phyloP scores from a whole-genome alignment of 2,113 vertebrate species.

The Poeciliopsis occidentalis region DNA sequence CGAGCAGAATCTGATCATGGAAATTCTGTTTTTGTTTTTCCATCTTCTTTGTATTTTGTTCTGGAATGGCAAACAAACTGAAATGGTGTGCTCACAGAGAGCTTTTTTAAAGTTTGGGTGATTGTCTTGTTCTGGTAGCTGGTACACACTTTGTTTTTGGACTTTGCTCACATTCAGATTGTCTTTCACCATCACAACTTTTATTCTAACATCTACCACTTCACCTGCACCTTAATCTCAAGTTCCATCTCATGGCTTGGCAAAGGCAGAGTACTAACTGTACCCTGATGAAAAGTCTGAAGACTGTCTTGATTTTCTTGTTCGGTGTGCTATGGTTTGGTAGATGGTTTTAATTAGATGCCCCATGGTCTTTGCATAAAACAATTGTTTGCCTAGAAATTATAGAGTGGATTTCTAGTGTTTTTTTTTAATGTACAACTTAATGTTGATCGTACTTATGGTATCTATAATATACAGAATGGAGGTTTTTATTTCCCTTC shows the following conservation, averaged over 20 bases:
- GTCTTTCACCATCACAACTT: constrained; percentile 35
- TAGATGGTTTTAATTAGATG: constrained; percentile 3
- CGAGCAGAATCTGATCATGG: neutral
- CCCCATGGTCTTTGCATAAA: constrained; percentile 17
- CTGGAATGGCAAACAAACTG: neutral
- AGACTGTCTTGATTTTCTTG: constrained; percentile 14
- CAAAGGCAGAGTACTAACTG: constrained; percentile 33
- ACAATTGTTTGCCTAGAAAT: constrained; percentile 32
- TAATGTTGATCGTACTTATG: constrained; percentile 37
- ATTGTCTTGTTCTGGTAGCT: neutral
- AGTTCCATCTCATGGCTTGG: constrained; percentile 18
- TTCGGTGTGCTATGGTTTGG: constrained; percentile 10
- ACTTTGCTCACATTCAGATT: constrained; percentile 17
- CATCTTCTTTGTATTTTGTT: neutral
- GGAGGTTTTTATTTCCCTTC: constrained; percentile 15
- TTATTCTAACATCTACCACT: neutral
- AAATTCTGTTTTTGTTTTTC: neutral
- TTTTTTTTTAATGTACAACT: constrained; percentile 56
- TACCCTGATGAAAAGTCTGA: constrained; percentile 28
- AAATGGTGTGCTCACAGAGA: neutral
- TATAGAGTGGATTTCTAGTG: constrained; percentile 37
- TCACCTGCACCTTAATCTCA: constrained; percentile 12
- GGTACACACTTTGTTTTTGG: neutral
- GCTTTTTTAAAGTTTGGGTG: neutral
- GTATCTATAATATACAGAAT: constrained; percentile 9